Percentiles rank a stretch among this genome's conserved stretches.
These are phyloP conservation scores for Buceros bicornis DNA, from an alignment of 2,797 vertebrate genomes.

Conservation along the genomic window DNA sequence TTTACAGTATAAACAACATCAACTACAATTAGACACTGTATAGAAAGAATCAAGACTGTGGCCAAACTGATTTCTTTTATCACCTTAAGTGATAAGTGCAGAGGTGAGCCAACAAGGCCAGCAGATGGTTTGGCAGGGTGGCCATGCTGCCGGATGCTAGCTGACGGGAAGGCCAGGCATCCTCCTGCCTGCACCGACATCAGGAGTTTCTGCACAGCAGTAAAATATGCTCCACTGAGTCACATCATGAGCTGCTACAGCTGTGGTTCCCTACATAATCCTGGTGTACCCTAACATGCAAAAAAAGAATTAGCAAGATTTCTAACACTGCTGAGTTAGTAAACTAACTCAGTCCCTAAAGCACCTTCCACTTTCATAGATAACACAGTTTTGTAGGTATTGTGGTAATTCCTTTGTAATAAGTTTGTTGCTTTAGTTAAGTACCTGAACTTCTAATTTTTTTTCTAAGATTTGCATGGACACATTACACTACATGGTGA, in stretches of 20 bases:
- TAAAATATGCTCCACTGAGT: neutral
- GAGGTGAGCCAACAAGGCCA: neutral
- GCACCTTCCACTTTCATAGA: neutral
- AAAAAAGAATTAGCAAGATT: neutral
- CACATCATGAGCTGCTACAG: neutral
- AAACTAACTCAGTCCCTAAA: neutral
- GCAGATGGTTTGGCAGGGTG: neutral
- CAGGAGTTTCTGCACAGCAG: neutral
- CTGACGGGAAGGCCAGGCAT: neutral
- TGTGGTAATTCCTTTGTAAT: neutral
- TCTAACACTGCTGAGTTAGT: neutral
- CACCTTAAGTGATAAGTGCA: neutral
- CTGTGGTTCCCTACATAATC: neutral
- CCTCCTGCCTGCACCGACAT: rapidly evolving
- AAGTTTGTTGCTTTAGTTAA: neutral
- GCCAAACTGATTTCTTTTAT: neutral
- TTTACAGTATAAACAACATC: neutral
- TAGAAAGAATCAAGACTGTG: neutral
- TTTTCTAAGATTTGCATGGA: neutral
- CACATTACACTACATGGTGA: neutral
- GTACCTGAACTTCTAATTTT: neutral
- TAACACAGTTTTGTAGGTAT: neutral
- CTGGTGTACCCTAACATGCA: neutral
- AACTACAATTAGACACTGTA: neutral
- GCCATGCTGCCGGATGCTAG: neutral